phyloP scores from a whole-genome alignment of 2,888 invertebrate genomes.

The Scaeva pyrastri region DNA sequence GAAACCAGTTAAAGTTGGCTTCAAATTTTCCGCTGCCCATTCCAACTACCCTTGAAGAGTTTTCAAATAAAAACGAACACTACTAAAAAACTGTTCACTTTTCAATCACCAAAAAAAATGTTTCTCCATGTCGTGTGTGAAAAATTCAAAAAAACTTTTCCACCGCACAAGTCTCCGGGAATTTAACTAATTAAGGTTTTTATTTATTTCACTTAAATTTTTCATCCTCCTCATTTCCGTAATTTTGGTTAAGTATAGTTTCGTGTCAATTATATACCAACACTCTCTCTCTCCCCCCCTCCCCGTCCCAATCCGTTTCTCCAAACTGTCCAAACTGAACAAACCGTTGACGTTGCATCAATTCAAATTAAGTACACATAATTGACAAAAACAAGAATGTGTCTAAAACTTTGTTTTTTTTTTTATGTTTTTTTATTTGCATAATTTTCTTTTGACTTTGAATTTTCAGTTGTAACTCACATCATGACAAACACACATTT shows the following conservation, averaged over 20 bases:
- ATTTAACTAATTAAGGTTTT: neutral
- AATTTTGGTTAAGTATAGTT: conserved; percentile 15
- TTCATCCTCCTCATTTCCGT: neutral
- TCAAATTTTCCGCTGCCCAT: too few species aligned
- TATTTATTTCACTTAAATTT: neutral
- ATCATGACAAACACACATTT: neutral
- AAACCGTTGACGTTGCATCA: neutral
- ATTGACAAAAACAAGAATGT: conserved; percentile 14
- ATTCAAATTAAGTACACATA: conserved; percentile 16
- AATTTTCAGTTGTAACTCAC: neutral
- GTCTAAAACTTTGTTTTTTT: neutral
- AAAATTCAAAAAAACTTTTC: neutral
- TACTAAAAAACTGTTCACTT: too few species aligned
- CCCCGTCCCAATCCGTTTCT: too few species aligned
- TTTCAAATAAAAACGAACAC: too few species aligned
- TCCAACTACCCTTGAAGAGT: too few species aligned
- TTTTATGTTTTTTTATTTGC: conserved; percentile 2
- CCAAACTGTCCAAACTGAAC: neutral
- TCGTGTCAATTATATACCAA: conserved; percentile 10
- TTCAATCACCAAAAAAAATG: too few species aligned
- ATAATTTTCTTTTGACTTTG: neutral
- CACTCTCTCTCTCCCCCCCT: too few species aligned
- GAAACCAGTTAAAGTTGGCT: too few species aligned
- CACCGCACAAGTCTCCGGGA: neutral
- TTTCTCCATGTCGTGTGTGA: too few species aligned